Evolutionary conservation across 2,113 vertebrate species (phyloP), one percentile per base, ranked within the genome.

Genomic region (Ammodytes marinus): DNA sequence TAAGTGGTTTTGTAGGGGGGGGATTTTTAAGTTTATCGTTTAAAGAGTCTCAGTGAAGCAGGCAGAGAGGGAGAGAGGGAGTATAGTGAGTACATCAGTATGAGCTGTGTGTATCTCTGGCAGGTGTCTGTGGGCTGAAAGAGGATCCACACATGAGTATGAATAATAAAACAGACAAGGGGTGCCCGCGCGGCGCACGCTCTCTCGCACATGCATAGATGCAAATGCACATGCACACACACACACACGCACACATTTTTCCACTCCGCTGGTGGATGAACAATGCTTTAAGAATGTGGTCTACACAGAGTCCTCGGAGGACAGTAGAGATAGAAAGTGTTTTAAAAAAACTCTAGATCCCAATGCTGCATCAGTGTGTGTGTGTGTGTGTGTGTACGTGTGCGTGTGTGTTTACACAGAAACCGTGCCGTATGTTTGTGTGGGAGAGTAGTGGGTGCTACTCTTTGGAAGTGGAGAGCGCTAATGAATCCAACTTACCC

Each of bases 141-240:
- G 89, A 92, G 69, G 92, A 93, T 90, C 89, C 88, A 89, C 91
- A 86, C 75, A 84, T 80, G 80, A 91, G 87, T 90, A 90, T 92
- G 89, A 92, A 93, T 94, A 87, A 90, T 92, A 92, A 91, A 92
- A 87, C 83, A 86, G 81, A 84, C 69, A 68, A 59, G 9, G 69
- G 74, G 77, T 73, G 69, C 78, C 82, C 84, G 78, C 69, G 72
- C 78, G 54, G 49, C 53, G 8, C 49, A 17, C 77, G 27, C 27
- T 65, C 85, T 65, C 66, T 71, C 63, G 50, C 82, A 27, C 66
- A 77, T 68, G 66, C 45, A 50, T 65, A 57, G 59, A 82, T 73
- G 57, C 72, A 83, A 73, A 80, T 43, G 9, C 57, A 67, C 27
- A 27, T 27, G 27, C 27, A 27, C 27, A 27, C 27, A 27, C 60